Percentiles rank a stretch among this genome's conserved stretches.
Conservation (phyloP, 2,797 vertebrate genomes). For the Cryptoblepharus egeriae region DNA sequence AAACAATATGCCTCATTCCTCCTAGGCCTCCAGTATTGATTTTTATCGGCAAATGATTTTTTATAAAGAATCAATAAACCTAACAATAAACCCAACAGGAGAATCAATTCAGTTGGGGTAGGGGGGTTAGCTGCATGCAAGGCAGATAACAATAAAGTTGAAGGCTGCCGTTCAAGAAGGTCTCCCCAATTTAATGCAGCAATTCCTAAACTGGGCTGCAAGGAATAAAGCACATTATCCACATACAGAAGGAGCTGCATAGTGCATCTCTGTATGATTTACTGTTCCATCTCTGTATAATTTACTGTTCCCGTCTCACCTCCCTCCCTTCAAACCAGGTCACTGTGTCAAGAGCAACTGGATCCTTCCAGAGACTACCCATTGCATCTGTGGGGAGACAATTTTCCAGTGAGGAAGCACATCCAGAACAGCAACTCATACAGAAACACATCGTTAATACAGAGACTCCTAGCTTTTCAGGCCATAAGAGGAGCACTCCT, state of each 20-base stretch:
- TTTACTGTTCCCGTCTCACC: not conserved
- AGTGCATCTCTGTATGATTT: not conserved
- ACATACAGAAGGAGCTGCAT: not conserved
- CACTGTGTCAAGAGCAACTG: not conserved
- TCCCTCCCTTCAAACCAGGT: not conserved
- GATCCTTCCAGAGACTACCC: not conserved
- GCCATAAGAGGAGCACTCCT: not conserved
- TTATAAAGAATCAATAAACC: not conserved
- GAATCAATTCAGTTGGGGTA: not conserved
- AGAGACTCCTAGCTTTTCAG: not conserved
- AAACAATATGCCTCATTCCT: not conserved
- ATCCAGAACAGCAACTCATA: not conserved
- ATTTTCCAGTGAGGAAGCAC: not conserved
- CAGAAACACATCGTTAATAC: too few species aligned
- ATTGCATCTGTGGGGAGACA: not conserved
- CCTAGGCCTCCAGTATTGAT: not conserved
- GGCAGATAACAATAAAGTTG: not conserved
- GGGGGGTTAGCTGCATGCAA: not conserved
- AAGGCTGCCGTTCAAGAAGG: not conserved
- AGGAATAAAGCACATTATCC: not conserved
- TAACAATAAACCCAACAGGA: not conserved
- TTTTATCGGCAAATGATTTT: not conserved
- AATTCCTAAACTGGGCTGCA: not conserved
- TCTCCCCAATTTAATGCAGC: not conserved
- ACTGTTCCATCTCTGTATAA: too few species aligned